Evolutionary conservation across 2,888 invertebrate species (phyloP), one percentile per base, ranked within the genome.

Genomic region (Zaprionus lineosus): DNA sequence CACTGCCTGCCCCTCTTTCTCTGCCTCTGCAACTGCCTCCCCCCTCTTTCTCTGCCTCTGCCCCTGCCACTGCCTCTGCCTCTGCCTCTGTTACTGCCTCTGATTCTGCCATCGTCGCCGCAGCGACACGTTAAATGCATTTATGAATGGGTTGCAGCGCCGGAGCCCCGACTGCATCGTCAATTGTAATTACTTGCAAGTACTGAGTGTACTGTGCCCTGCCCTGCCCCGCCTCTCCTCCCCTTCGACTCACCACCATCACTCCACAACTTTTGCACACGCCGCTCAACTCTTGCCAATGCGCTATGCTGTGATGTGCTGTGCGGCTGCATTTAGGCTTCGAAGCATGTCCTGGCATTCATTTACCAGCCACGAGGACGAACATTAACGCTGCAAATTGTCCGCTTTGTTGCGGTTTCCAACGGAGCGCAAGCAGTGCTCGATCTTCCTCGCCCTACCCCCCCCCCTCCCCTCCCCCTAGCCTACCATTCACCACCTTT

Each of bases 121-220:
- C 83, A 72, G 63, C 85, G 75, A 81, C 85, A 86, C 74, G 83
- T 77, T 84, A 78, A 79, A 86, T 86, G 86, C 79, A 84, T 79
- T 79, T 86, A 79, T 79, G 86, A 84, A 86, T 79, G 85, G 85
- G 43, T 51, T 60, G 51, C 51, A 56, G 48, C 59, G 18, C 46
- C 53, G 2, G n/a, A 53, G 26, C 52, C 39, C 26, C 16, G 55
- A 29, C 37, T 57, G 33, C 44, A 44, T 75, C 86, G 82, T 84
- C 86, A 86, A 86, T 78, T 81, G 86, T 84, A 86, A 78, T 78
- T 78, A 78, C 78, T 86, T 84, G 84, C 65, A 72, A 73, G 82
- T 41, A 52, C 58, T 37, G 14, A n/a, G 44, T 29, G 44, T 29
- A n/a, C n/a, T n/a, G 29, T 44, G 41, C 29, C 16, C 9, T 29